These are phyloP conservation scores for Darevskia mixta DNA, from an alignment of 2,797 vertebrate species.

Conservation along the genomic window DNA sequence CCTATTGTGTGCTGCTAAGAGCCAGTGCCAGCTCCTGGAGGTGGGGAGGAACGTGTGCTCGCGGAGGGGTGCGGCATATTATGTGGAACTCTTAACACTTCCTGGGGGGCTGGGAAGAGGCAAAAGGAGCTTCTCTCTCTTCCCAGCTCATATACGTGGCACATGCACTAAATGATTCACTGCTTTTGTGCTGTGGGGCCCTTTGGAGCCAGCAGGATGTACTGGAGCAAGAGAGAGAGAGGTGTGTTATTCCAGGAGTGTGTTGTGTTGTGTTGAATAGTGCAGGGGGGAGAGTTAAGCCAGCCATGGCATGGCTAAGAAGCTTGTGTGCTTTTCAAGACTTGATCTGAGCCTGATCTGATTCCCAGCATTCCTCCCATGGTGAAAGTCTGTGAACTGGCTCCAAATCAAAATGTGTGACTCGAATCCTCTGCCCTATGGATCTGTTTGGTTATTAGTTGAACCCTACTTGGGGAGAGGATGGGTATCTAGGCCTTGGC, in stretches of 20 bases:
- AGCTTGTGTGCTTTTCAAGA: background rate
- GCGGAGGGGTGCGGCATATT: background rate
- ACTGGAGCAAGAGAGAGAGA: slow-evolving; percentile 1
- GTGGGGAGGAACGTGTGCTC: accelerated
- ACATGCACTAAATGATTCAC: background rate
- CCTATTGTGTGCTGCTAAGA: background rate
- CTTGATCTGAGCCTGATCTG: too few species aligned
- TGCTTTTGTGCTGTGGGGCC: background rate
- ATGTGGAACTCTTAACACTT: background rate
- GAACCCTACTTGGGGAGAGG: background rate
- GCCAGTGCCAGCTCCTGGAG: accelerated
- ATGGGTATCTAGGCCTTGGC: too few species aligned
- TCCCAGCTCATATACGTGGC: background rate
- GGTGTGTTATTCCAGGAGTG: too few species aligned
- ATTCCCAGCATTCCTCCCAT: background rate
- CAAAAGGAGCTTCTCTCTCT: background rate
- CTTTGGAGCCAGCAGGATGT: slow-evolving; percentile 11
- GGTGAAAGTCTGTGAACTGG: background rate
- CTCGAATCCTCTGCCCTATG: background rate
- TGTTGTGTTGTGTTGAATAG: background rate
- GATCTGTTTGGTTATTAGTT: background rate
- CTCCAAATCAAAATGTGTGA: background rate
- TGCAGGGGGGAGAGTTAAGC: background rate
- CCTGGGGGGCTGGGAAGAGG: too few species aligned
- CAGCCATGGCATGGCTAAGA: background rate